Conservation (phyloP, 2,797 vertebrate genomes). For the Balearica regulorum region DNA sequence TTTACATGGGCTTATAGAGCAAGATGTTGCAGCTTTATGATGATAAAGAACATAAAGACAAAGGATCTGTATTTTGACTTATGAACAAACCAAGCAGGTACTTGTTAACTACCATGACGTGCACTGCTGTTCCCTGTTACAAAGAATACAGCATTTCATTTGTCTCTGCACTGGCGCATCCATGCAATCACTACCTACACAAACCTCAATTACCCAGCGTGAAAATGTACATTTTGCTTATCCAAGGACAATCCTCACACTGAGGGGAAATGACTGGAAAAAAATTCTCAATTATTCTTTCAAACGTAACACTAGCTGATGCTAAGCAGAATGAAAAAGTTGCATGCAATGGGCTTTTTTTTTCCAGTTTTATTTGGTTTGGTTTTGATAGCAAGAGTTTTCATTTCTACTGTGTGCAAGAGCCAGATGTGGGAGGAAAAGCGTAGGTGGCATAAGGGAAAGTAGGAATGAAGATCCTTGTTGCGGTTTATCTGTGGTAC, state of each 20-base stretch:
- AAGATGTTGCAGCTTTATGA: background rate
- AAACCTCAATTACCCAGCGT: background rate
- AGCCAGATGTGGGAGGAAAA: background rate
- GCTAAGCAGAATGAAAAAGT: background rate
- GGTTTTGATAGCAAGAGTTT: background rate
- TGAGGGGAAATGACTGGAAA: background rate
- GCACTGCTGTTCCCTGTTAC: background rate
- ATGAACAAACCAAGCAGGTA: background rate
- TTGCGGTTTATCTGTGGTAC: background rate
- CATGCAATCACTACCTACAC: background rate
- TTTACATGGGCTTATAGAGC: background rate
- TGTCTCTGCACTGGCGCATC: background rate
- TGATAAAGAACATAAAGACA: background rate
- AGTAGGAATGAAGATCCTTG: background rate
- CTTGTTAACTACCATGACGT: background rate
- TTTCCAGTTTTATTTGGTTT: background rate
- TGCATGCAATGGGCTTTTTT: background rate
- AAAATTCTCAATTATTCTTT: background rate
- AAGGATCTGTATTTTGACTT: background rate
- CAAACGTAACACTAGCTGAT: background rate
- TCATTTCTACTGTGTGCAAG: background rate
- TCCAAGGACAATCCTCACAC: background rate
- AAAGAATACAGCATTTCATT: background rate
- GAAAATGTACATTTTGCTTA: background rate
- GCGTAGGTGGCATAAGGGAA: background rate